A percentile compares a stretch with the other conserved stretches of the same genome.
phyloP scores from a whole-genome alignment of 2,797 vertebrate genomes.

The Spatula versicolor region DNA sequence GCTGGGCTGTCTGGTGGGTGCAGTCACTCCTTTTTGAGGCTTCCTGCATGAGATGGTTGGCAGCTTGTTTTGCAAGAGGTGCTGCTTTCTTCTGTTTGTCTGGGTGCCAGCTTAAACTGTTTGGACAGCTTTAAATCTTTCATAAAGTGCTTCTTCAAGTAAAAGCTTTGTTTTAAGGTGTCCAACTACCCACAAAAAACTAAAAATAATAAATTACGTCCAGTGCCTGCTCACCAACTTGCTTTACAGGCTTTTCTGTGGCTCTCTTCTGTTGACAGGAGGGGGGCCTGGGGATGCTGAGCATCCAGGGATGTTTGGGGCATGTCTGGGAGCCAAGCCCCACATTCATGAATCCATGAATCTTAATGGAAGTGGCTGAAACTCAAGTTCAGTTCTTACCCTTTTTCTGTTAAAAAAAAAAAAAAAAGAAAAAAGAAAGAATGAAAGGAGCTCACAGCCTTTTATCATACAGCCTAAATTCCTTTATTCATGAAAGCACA shows the following conservation, averaged over 20 bases:
- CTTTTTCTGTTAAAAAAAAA: neutral
- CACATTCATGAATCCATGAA: neutral
- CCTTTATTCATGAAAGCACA: neutral
- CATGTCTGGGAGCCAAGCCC: neutral
- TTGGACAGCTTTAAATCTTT: neutral
- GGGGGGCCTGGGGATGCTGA: neutral
- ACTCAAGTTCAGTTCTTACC: neutral
- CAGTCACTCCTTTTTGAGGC: neutral
- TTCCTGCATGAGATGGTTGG: neutral
- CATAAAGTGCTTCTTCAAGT: neutral
- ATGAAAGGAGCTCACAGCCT: neutral
- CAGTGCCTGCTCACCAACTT: neutral
- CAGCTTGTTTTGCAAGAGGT: neutral
- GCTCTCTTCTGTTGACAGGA: neutral
- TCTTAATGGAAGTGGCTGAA: neutral
- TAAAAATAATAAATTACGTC: constrained; percentile 3
- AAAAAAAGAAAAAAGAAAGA: neutral
- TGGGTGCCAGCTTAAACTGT: neutral
- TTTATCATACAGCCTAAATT: neutral
- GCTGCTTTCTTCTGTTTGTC: neutral
- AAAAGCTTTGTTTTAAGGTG: constrained; percentile 12
- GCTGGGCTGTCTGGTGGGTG: neutral
- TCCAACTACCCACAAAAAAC: neutral
- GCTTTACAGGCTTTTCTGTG: neutral
- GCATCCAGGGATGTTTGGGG: neutral